Base-by-base conservation (phyloP, 35 echinoderm and acorn worm genomes). In the Strongylocentrotus purpuratus region DNA sequence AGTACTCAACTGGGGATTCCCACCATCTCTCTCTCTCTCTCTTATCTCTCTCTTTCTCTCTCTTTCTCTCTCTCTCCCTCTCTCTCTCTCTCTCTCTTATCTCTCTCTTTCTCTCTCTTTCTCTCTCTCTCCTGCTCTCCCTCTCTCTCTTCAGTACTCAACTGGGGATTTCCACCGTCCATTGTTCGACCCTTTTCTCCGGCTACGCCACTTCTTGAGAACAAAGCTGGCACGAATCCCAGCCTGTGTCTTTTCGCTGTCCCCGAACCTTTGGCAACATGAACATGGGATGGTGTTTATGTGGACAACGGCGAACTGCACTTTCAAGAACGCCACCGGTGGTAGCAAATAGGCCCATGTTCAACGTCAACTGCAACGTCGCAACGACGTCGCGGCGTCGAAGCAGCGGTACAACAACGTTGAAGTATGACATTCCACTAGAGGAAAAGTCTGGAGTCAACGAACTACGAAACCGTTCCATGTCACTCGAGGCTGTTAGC, bases 141-240 rank as follows among this genome's bases (percentile, higher is more conserved):
- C 50, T 10, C 10, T 55, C 15, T 55, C 10, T 55, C 50, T 55
- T 9, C 50, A 14, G 9, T 55, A 55, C 15, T 55, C 50, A 15
- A 55, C 2, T 8, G 65, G 65, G 65, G 65, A 78, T 78, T 78
- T 9, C 65, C 65, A 78, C 65, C 65, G n/a, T 28, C 65, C 65
- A 78, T 28, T 28, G 65, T 28, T n/a, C 11, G 65, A n/a, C 7
- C 65, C 65, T 22, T 28, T 5, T 5, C 25, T 71, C 17, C 28
- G 2, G 61, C 1, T 25, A 25, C 50, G 15, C 50, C 50, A 55
- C 50, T 55, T 55, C 15, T 55, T 86, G n/a, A 46, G 87, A 89
- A 89, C 87, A 89, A 89, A 89, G 87, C 87, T 89, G 87, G 87
- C 87, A 89, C 87, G 6, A n/a, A 41, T 89, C 87, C 87, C 87